These are phyloP conservation scores for Phalacrocorax brasilianus DNA, from an alignment of 2,113 vertebrate species.

Conservation along the genomic window DNA sequence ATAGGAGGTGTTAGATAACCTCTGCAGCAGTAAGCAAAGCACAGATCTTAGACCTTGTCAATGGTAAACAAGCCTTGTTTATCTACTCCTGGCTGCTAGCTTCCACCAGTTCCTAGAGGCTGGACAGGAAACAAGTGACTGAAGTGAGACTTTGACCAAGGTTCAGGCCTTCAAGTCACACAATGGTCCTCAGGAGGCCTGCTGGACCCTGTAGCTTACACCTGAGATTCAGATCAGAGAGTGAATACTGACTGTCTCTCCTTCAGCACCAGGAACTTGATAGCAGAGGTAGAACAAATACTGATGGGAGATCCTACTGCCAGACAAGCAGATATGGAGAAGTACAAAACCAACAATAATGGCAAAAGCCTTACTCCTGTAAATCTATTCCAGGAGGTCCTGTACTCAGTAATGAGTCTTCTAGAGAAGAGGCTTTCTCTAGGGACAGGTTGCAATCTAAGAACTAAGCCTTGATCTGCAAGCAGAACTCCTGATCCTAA, in stretches of 20 bases:
- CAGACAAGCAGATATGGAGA: background rate
- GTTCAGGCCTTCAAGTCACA: background rate
- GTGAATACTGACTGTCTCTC: background rate
- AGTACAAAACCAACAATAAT: background rate
- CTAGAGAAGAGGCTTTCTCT: background rate
- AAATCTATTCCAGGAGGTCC: background rate
- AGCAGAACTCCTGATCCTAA: slow-evolving; percentile 3
- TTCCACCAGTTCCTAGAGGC: background rate
- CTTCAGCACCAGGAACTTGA: background rate
- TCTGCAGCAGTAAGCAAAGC: background rate
- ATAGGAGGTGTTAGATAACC: background rate
- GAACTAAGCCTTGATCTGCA: background rate
- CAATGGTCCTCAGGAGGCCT: background rate
- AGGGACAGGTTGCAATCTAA: slow-evolving; percentile 12
- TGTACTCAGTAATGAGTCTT: background rate
- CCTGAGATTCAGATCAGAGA: background rate
- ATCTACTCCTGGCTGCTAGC: background rate
- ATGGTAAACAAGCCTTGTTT: slow-evolving; percentile 18
- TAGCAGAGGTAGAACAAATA: background rate
- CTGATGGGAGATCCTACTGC: background rate
- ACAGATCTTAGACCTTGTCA: background rate
- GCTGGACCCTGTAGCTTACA: background rate
- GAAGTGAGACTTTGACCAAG: background rate
- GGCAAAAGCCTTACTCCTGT: background rate
- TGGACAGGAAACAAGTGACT: background rate